These are phyloP conservation scores for Chionomys nivalis DNA, from an alignment of 2,113 vertebrate genomes.

Conservation along the genomic window DNA sequence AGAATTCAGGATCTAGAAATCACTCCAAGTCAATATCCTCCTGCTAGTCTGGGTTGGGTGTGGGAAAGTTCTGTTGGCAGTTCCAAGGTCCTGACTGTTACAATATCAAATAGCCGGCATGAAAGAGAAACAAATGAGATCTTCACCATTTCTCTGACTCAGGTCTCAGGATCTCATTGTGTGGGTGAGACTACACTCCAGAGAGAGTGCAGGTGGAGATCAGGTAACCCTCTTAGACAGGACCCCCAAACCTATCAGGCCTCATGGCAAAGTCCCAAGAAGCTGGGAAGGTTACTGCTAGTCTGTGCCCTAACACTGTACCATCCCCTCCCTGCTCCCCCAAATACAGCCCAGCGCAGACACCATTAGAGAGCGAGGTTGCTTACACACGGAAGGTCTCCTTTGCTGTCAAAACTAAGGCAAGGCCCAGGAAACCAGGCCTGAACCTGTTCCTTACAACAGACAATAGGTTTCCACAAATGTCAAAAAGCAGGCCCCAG, in stretches of 20 bases:
- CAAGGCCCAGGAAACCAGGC: neutral
- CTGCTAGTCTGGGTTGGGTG: conserved; percentile 55
- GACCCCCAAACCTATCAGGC: neutral
- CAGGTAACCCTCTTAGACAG: neutral
- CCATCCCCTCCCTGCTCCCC: neutral
- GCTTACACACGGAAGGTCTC: neutral
- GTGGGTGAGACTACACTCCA: neutral
- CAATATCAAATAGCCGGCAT: conserved; percentile 22
- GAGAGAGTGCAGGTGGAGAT: neutral
- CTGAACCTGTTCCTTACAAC: neutral
- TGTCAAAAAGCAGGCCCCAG: conserved; percentile 34
- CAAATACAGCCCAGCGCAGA: neutral
- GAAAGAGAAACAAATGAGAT: conserved; percentile 30
- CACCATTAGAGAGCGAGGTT: neutral
- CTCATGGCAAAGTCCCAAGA: neutral
- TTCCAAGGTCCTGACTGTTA: neutral
- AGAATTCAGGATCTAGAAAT: conserved; percentile 71
- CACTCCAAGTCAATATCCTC: conserved; percentile 76
- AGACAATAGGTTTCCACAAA: neutral
- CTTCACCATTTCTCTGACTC: conserved; percentile 37
- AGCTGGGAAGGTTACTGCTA: neutral
- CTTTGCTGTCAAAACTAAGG: neutral
- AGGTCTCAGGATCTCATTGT: neutral
- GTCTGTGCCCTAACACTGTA: neutral
- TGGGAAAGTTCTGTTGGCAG: conserved; percentile 69